Conservation (phyloP, 2,113 vertebrate genomes). For the Erythrocercus mccallii region DNA sequence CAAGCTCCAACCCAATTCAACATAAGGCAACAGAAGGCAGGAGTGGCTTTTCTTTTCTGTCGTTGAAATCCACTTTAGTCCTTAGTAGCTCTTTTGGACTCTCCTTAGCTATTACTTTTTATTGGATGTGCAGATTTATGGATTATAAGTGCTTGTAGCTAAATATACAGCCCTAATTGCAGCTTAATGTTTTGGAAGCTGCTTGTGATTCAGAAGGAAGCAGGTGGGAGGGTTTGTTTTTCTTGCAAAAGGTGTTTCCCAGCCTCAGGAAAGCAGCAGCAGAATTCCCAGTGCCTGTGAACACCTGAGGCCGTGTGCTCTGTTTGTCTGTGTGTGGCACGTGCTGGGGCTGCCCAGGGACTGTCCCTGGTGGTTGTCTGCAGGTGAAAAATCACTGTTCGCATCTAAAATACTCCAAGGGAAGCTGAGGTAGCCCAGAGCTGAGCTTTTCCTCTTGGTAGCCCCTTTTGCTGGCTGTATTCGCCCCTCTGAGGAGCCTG, state of each 20-base stretch:
- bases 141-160: neutral
- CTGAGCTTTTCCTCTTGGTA: neutral
- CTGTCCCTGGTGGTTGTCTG: neutral
- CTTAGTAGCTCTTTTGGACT: neutral
- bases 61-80: constrained; percentile 26
- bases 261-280: neutral
- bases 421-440: neutral
- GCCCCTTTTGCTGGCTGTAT: neutral
- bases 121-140: constrained; percentile 37
- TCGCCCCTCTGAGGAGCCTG: neutral
- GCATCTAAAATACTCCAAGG: neutral
- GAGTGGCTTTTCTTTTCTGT: neutral
- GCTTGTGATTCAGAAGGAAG: neutral
- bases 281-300: neutral
- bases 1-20: neutral
- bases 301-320: rapidly evolving
- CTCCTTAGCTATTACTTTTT: constrained; percentile 43
- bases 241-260: neutral
- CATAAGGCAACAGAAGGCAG: neutral
- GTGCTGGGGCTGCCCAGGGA: neutral
- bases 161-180: constrained; percentile 39
- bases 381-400: neutral
- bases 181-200: neutral
- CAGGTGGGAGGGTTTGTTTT: neutral
- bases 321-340: rapidly evolving